Evolutionary conservation across 2,888 invertebrate genomes (phyloP).

Genomic region (Timema cristinae): DNA sequence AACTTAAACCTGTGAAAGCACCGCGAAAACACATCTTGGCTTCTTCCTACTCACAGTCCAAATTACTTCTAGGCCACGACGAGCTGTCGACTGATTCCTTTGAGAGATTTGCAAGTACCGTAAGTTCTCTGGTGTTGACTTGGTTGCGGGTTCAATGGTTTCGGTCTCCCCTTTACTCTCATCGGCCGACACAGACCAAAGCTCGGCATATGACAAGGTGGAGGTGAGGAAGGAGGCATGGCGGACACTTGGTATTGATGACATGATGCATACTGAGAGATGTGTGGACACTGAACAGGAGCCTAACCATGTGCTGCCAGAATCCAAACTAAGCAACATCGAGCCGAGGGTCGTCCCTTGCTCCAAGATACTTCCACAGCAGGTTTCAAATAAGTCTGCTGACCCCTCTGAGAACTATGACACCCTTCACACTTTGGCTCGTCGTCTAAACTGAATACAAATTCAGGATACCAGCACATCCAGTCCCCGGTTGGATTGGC

Average conservation of each 20-base stretch:
- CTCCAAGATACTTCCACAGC: conserved; percentile 27
- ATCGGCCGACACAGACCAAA: conserved; percentile 24
- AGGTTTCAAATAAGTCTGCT: conserved; percentile 21
- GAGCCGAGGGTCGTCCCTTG: conserved; percentile 1
- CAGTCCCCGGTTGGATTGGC: conserved; percentile 32
- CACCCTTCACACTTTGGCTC: conserved; percentile 77
- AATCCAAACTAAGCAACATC: conserved; percentile 13
- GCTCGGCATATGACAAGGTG: conserved; percentile 66
- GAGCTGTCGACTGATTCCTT: conserved; percentile 47
- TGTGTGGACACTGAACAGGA: conserved; percentile 26
- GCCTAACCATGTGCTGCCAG: neutral
- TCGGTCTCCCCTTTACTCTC: neutral
- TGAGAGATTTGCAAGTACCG: conserved; percentile 50
- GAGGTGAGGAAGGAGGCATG: conserved; percentile 76
- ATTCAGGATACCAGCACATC: conserved; percentile 66
- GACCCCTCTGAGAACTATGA: conserved; percentile 61
- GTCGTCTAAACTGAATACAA: conserved; percentile 58
- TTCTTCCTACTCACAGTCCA: conserved; percentile 3
- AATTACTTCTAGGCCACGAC: conserved; percentile 31
- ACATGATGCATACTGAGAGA: conserved; percentile 65
- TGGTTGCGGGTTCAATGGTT: conserved; percentile 36
- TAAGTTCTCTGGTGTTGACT: conserved; percentile 52
- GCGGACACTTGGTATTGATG: conserved; percentile 73
- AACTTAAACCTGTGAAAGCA: conserved; percentile 60
- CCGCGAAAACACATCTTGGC: conserved; percentile 51